Conservation (phyloP, 2,113 vertebrate species). For the Ondatra zibethicus region DNA sequence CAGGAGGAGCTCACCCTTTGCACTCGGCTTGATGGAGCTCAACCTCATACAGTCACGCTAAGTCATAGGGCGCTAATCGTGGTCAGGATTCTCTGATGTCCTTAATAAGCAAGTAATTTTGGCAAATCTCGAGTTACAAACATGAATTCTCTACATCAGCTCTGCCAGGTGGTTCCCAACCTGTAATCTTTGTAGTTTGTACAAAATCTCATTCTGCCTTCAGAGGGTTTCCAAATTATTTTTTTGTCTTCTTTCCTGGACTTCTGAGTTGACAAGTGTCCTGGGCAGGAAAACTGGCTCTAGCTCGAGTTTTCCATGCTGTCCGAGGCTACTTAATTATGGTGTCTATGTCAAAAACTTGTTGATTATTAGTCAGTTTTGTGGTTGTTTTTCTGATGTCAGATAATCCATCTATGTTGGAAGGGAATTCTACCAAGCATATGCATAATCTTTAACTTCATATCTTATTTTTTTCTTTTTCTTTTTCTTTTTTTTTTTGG, state of each 20-base stretch:
- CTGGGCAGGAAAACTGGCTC: not conserved
- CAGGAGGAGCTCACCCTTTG: not conserved
- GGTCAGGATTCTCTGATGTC: not conserved
- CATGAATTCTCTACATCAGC: not conserved
- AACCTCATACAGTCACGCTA: not conserved
- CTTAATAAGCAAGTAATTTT: not conserved
- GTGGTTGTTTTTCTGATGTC: not conserved
- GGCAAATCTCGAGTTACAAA: not conserved
- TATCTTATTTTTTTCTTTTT: too few relatives aligned
- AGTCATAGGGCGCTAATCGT: not conserved
- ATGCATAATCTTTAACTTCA: not conserved
- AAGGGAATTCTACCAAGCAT: not conserved
- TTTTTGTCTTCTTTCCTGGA: not conserved
- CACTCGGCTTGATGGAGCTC: not conserved
- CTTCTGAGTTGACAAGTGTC: not conserved
- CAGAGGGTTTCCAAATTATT: not conserved
- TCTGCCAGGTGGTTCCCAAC: not conserved
- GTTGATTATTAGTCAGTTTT: too few relatives aligned
- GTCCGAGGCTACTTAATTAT: not conserved
- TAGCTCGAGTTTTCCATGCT: not conserved
- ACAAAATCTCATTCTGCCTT: not conserved
- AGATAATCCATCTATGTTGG: not conserved
- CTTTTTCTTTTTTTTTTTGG: too few relatives aligned
- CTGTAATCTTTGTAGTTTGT: not conserved
- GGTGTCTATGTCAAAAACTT: not conserved